phyloP scores from a whole-genome alignment of 2,797 vertebrate species.

The Nasua narica region DNA sequence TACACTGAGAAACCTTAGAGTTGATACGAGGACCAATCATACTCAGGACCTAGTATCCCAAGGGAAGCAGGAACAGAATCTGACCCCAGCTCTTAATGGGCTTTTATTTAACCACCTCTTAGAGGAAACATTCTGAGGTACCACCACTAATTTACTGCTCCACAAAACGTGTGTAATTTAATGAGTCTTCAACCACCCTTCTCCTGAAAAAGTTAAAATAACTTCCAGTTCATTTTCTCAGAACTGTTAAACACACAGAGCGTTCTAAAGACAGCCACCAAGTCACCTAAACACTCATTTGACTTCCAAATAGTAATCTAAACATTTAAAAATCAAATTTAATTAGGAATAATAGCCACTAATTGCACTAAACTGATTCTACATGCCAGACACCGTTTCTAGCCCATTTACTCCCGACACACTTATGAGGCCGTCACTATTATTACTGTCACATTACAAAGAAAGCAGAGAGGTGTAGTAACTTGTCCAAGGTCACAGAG shows the following conservation, averaged over 20 bases:
- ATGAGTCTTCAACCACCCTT: not conserved
- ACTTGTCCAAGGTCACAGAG: constrained; percentile 56
- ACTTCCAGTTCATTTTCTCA: not conserved
- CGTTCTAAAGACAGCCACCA: not conserved
- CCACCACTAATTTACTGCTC: not conserved
- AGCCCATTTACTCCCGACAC: not conserved
- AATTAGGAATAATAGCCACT: not conserved
- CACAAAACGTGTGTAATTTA: not conserved
- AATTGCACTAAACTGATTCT: not conserved
- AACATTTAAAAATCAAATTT: not conserved
- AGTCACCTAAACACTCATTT: not conserved
- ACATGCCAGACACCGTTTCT: not conserved
- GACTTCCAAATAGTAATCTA: not conserved
- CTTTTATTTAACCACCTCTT: not conserved
- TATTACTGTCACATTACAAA: not conserved
- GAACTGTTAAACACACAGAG: not conserved
- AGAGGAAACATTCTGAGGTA: not conserved
- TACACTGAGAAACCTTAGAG: not conserved
- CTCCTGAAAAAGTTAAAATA: not conserved
- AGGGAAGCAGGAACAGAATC: not conserved
- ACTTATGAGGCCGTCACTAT: not conserved
- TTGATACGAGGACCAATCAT: not conserved
- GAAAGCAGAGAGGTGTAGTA: not conserved
- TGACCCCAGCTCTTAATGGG: not conserved
- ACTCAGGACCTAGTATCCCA: not conserved